Evolutionary conservation across 1,140 invertebrate genomes (phyloP), one percentile per base, ranked within the genome.

Genomic region (Trichogramma pretiosum): DNA sequence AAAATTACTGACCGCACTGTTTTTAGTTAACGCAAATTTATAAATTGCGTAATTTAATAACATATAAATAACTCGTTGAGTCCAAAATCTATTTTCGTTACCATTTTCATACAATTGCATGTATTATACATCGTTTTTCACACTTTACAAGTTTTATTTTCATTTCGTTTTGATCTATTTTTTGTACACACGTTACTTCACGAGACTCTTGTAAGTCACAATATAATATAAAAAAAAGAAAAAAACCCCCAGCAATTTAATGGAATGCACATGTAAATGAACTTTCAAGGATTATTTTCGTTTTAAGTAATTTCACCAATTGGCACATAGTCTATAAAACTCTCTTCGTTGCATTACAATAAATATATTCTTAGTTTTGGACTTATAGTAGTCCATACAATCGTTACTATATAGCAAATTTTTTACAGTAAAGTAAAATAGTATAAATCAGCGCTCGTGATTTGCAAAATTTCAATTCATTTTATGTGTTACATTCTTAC

Each of bases 321-420:
- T 59, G 57, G 55, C 55, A 59, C 57, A 54, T 55, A 55, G 52
- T 50, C 42, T 48, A 41, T 52, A 44, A 44, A 55, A 50, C 43
- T 45, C 41, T 50, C 48, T 45, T 50, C 41, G 36, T 45, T 50
- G 36, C 28, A n/a, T n/a, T n/a, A n/a, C n/a, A n/a, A n/a, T 33
- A 49, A 49, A 43, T 49, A 50, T n/a, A 22, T 7, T 13, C 34
- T 44, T 45, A 50, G 4, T 28, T n/a, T n/a, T n/a, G n/a, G n/a
- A n/a, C n/a, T n/a, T n/a, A n/a, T n/a, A n/a, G n/a, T n/a, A n/a
- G n/a, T n/a, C n/a, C n/a, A n/a, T n/a, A n/a, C n/a, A n/a, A n/a
- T n/a, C n/a, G n/a, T n/a, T n/a, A n/a, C 36, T 50, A 50, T 18
- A 34, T n/a, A 50, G 24, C 22, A 40, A 39, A 35, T 37, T n/a